Evolutionary conservation across 2,113 vertebrate species (phyloP), one percentile per base, ranked within the genome.

Genomic region (Sprattus sprattus): DNA sequence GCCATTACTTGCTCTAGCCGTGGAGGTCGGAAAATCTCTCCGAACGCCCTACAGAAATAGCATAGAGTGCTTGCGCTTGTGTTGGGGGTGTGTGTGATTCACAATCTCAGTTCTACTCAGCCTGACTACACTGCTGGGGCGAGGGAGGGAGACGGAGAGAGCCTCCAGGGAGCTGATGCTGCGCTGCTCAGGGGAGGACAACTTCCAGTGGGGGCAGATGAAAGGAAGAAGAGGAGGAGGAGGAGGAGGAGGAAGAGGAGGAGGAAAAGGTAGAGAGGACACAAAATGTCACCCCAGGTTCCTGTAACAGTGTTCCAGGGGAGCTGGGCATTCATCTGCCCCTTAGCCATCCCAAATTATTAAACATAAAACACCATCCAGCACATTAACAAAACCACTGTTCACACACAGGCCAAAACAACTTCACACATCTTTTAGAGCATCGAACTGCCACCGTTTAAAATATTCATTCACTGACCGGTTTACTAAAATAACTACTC

Each of bases 11-110:
- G 20, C 57, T n/a, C 16, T 60, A 22, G 89, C 83, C 84, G 84
- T 83, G 85, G 86, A 4, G 90, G 91, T 92, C 91, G 92, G 92
- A 94, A 94, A 94, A 87, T 85, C 44, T 88, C 87, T 93, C 91
- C 89, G 89, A 85, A 85, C 86, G 90, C 71, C 86, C 89, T 45
- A 81, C 83, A 88, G 86, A 83, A 85, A 85, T 89, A 88, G 85
- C 85, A 80, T 52, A 84, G 83, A 18, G 71, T 88, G 78, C 86
- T 45, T 85, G 83, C 39, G 57, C 86, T 54, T 89, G 85, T 85
- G 28, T 75, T 88, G 92, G 91, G 94, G 93, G 93, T 92, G 93
- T 87, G 89, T 84, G 86, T 94, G 94, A 95, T 92, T 94, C 93
- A 95, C 90, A 87, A 83, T 89, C 87, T 67, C 89, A 88, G 88